phyloP scores from a whole-genome alignment of 2,888 invertebrate species.

The Caenorhabditis plicata region DNA sequence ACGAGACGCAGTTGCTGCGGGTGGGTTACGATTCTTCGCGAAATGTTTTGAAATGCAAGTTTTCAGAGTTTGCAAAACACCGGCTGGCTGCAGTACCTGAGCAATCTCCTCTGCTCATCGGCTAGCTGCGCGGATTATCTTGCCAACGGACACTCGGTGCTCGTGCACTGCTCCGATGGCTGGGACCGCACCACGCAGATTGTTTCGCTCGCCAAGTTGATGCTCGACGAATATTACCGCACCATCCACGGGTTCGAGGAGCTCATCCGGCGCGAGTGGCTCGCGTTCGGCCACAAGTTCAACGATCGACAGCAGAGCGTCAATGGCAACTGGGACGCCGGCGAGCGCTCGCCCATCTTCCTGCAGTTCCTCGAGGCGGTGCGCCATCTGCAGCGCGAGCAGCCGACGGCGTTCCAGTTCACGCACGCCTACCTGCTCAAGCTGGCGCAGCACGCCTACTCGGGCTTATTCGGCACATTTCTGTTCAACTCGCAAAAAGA shows the following conservation, averaged over 20 bases:
- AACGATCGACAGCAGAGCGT: slow-evolving; percentile 78
- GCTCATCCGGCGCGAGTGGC: slow-evolving; percentile 91
- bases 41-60: no score
- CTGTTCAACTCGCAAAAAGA: slow-evolving; percentile 68
- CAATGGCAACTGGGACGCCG: slow-evolving; percentile 73
- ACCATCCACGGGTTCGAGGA: slow-evolving; percentile 88
- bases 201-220: slow-evolving; percentile 84
- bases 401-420: slow-evolving; percentile 89
- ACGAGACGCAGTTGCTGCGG: slow-evolving; percentile 9
- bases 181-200: slow-evolving; percentile 99
- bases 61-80: slow-evolving; percentile 46
- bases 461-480: slow-evolving; percentile 94
- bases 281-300: slow-evolving; percentile 97
- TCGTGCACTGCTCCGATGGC: slow-evolving; percentile 97
- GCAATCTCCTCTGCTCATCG: slow-evolving; percentile 31
- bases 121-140: slow-evolving; percentile 48
- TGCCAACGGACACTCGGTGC: slow-evolving; percentile 75
- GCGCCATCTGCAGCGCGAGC: slow-evolving; percentile 75
- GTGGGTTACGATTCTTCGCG: no score
- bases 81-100: slow-evolving; percentile 51
- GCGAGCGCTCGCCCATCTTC: slow-evolving; percentile 95
- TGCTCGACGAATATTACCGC: slow-evolving; percentile 90
- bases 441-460: slow-evolving; percentile 89
- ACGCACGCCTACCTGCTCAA: slow-evolving; percentile 91
- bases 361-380: slow-evolving; percentile 96